Percentiles rank a stretch among this genome's conserved stretches.
Conservation (phyloP, 2,113 vertebrate species). For the Syrmaticus mikado region DNA sequence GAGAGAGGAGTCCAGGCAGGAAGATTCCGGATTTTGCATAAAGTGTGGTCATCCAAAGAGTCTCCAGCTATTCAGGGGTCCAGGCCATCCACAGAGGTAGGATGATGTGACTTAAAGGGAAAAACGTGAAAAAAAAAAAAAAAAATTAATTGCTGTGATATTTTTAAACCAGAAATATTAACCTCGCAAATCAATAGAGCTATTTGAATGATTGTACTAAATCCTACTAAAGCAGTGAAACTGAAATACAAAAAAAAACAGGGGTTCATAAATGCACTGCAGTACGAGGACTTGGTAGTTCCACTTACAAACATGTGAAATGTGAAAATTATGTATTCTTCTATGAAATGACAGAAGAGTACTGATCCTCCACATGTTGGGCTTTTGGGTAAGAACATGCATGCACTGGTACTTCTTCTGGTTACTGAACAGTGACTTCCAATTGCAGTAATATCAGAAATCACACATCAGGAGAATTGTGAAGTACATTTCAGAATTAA, state of each 20-base stretch:
- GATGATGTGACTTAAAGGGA: conserved; percentile 21
- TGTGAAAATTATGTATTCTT: background rate
- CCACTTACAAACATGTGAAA: background rate
- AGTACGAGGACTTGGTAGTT: background rate
- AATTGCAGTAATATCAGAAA: background rate
- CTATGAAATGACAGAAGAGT: background rate
- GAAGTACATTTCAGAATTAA: background rate
- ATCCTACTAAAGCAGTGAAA: background rate
- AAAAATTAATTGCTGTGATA: background rate
- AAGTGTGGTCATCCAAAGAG: conserved; percentile 57
- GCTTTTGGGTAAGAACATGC: background rate
- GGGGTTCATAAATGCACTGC: background rate
- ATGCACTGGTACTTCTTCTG: background rate
- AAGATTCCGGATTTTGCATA: conserved; percentile 66
- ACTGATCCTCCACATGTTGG: background rate
- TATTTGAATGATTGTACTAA: background rate
- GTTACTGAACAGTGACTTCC: background rate
- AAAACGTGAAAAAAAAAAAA: background rate
- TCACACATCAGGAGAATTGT: background rate
- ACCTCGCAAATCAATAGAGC: background rate
- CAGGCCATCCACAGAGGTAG: conserved; percentile 50
- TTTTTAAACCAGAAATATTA: background rate
- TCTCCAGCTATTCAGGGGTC: conserved; percentile 7
- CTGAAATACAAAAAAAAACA: background rate
- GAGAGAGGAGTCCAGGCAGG: conserved; percentile 47